Percentiles rank a stretch among this genome's conserved stretches.
Evolutionary conservation across 2,797 vertebrate species (phyloP).

Genomic region (Pipistrellus pygmaeus): DNA sequence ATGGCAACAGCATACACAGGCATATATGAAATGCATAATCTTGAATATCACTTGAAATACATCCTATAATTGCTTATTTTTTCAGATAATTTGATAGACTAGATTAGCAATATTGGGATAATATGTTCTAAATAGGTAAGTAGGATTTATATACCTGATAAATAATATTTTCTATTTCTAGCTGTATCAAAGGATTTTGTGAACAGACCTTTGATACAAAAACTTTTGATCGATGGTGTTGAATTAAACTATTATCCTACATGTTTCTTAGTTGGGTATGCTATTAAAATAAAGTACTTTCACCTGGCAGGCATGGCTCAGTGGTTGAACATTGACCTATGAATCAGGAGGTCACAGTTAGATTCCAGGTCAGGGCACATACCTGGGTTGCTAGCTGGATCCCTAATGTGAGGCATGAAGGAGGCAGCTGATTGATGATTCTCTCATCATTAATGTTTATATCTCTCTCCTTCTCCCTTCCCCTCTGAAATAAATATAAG

Average conservation of each 20-base stretch:
- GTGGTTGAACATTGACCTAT: too few species aligned
- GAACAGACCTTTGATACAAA: not conserved
- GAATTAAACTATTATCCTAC: not conserved
- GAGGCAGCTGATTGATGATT: too few species aligned
- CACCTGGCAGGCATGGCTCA: too few species aligned
- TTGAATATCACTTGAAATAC: not conserved
- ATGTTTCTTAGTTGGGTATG: not conserved
- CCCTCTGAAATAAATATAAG: too few species aligned
- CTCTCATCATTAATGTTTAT: too few species aligned
- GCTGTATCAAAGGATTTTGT: not conserved
- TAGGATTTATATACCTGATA: not conserved
- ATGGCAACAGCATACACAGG: not conserved
- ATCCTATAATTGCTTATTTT: slow-evolving; percentile 21
- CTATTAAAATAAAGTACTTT: slow-evolving; percentile 1
- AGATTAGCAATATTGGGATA: not conserved
- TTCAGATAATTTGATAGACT: not conserved
- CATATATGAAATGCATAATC: not conserved
- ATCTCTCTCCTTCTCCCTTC: too few species aligned
- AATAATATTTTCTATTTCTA: not conserved
- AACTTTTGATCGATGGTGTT: not conserved
- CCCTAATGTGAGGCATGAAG: too few species aligned
- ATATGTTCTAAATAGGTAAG: not conserved
- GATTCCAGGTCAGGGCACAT: too few species aligned
- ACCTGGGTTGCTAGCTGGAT: too few species aligned
- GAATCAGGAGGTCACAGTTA: too few species aligned